A percentile compares a stretch with the other conserved stretches of the same genome.
Conservation (phyloP, 1,140 invertebrate genomes). For the Ostrea edulis region DNA sequence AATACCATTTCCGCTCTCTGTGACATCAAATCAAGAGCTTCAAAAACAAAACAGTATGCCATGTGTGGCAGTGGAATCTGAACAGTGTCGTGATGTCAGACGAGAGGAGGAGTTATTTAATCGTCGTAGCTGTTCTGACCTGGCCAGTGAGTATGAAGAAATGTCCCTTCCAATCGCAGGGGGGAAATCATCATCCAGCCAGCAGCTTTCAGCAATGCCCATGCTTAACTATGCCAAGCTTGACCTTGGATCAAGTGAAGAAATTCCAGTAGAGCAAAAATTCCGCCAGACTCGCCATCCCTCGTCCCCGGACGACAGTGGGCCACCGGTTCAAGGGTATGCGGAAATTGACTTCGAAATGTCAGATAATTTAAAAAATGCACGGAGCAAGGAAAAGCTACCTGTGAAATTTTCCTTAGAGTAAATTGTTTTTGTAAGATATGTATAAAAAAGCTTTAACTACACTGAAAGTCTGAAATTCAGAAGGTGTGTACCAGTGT, state of each 20-base stretch:
- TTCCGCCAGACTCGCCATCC: slow-evolving; percentile 64
- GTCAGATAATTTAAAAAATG: slow-evolving; percentile 65
- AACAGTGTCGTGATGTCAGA: background rate
- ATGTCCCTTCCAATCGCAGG: slow-evolving; percentile 54
- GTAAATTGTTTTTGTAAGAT: background rate
- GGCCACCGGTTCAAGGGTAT: slow-evolving; percentile 63
- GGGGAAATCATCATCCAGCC: slow-evolving; percentile 26
- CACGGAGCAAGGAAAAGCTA: slow-evolving; percentile 58
- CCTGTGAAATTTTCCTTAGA: slow-evolving; percentile 50
- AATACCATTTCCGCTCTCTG: background rate
- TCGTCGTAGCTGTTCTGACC: slow-evolving; percentile 59
- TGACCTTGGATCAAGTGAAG: slow-evolving; percentile 64
- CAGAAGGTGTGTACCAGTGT: background rate
- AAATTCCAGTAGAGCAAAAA: slow-evolving; percentile 50
- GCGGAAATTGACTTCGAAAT: slow-evolving; percentile 70
- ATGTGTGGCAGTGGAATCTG: background rate
- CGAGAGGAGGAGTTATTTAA: background rate
- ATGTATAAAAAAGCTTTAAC: background rate
- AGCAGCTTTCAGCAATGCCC: slow-evolving; percentile 27
- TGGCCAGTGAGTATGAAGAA: slow-evolving; percentile 57
- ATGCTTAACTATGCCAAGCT: slow-evolving; percentile 65
- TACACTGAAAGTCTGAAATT: background rate
- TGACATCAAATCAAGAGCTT: slow-evolving; percentile 38
- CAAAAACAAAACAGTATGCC: slow-evolving; percentile 54
- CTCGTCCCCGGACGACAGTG: slow-evolving; percentile 62